Conservation (phyloP, 30 jellyfish, hydroid and myxozoan genomes). For the Rhopilema esculentum region DNA sequence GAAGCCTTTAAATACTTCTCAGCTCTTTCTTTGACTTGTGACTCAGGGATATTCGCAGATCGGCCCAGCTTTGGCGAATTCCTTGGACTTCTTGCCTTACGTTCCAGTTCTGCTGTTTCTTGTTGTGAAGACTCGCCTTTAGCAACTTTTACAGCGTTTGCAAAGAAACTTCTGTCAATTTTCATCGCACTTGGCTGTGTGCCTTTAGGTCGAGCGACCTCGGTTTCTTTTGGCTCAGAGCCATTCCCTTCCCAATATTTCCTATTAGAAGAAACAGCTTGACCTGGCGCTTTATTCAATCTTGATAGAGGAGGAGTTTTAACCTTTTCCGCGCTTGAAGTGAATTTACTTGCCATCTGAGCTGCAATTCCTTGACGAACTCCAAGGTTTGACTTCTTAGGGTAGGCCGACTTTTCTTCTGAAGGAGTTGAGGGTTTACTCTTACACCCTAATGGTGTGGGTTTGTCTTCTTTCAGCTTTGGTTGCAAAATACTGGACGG, state of each 20-base stretch:
- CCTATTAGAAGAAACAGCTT: slow-evolving; percentile 30
- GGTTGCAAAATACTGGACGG: neutral
- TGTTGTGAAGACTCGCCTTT: slow-evolving; percentile 54
- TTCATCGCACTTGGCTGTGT: neutral
- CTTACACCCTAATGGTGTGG: neutral
- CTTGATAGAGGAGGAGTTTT: slow-evolving; percentile 37
- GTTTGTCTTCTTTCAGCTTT: slow-evolving; percentile 22
- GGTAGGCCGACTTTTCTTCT: slow-evolving; percentile 38
- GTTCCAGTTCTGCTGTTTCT: slow-evolving; percentile 34
- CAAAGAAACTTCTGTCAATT: slow-evolving; percentile 16
- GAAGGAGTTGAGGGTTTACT: slow-evolving; percentile 49
- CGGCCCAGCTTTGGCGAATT: slow-evolving; percentile 45
- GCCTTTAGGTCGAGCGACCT: slow-evolving; percentile 1
- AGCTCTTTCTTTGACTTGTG: slow-evolving; percentile 22
- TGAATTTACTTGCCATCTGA: slow-evolving; percentile 95
- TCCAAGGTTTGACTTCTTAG: slow-evolving; percentile 62
- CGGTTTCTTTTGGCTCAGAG: slow-evolving; percentile 12
- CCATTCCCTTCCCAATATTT: slow-evolving; percentile 22
- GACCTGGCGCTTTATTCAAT: slow-evolving; percentile 36
- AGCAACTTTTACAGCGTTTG: slow-evolving; percentile 56
- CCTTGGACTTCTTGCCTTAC: slow-evolving; percentile 38
- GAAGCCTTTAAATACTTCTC: slow-evolving; percentile 23
- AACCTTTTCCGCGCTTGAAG: slow-evolving; percentile 35
- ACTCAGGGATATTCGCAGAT: slow-evolving; percentile 23
- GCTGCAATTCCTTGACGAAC: slow-evolving; percentile 97